phyloP scores from a whole-genome alignment of 2,113 vertebrate genomes.

The Rhinoderma darwinii region DNA sequence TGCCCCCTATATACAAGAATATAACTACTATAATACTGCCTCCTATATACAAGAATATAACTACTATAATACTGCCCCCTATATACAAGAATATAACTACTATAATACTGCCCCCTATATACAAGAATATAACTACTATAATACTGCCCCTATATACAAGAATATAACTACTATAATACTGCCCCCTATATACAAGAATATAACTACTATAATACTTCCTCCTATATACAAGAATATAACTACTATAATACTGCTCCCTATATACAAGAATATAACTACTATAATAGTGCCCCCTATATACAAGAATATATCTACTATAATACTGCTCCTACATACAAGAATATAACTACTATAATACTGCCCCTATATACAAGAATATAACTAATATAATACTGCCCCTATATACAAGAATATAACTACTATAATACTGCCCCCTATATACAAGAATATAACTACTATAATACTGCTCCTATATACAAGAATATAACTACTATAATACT shows the following conservation, averaged over 20 bases:
- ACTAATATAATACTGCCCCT: constrained; percentile 3
- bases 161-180: constrained; percentile 5
- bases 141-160: background rate
- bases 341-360: constrained; percentile 16
- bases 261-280: background rate
- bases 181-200: background rate
- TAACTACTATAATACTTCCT: background rate
- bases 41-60: background rate
- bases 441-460: background rate
- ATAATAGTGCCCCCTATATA: background rate
- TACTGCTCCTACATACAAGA: background rate
- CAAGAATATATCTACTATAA: background rate
- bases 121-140: background rate
- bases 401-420: constrained; percentile 10
- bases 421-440: background rate
- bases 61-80: background rate
- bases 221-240: background rate
- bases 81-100: no score
- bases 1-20: no score
- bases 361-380: background rate
- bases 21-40: no score
- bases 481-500: constrained; percentile 17
- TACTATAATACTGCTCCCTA: constrained; percentile 4
- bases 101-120: no score
- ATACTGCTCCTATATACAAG: background rate